Evolutionary conservation across 1,140 invertebrate genomes (phyloP).

Genomic region (Drosophila fuyamai): DNA sequence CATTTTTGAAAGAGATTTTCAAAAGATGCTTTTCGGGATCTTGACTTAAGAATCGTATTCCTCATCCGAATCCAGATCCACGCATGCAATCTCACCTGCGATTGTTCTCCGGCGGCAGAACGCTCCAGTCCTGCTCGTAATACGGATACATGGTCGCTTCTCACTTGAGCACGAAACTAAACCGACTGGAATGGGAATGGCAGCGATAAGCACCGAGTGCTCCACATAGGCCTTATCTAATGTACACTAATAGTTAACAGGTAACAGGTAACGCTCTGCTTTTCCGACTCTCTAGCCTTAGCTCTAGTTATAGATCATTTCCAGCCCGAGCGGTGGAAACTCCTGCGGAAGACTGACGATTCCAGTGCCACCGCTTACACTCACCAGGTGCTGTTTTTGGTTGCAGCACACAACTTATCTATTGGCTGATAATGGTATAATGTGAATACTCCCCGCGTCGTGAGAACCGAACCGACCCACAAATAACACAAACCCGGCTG

Average conservation of each 20-base stretch:
- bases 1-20: conserved; percentile 26
- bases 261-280: conserved; percentile 16
- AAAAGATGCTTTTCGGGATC: neutral
- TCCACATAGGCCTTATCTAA: conserved; percentile 76
- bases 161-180: conserved; percentile 37
- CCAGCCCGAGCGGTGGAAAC: conserved; percentile 46
- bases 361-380: conserved; percentile 20
- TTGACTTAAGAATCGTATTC: neutral
- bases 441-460: conserved; percentile 12
- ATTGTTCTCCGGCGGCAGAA: conserved; percentile 92
- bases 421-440: conserved; percentile 51
- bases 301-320: conserved; percentile 11
- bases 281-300: conserved; percentile 24
- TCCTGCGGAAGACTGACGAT: conserved; percentile 60
- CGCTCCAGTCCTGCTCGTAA: conserved; percentile 92
- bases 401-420: conserved; percentile 48
- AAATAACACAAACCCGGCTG: conserved; percentile 19
- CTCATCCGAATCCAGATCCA: neutral
- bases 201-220: conserved; percentile 67
- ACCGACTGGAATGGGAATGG: conserved; percentile 49
- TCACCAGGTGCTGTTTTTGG: conserved; percentile 25
- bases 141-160: conserved; percentile 87
- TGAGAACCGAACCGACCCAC: conserved; percentile 30
- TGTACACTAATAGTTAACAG: conserved; percentile 69
- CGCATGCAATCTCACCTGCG: conserved; percentile 87